Evolutionary conservation across 64 coral and sea anemone species (phyloP), one percentile per base, ranked within the genome.

Genomic region (Astreopora myriophthalma): DNA sequence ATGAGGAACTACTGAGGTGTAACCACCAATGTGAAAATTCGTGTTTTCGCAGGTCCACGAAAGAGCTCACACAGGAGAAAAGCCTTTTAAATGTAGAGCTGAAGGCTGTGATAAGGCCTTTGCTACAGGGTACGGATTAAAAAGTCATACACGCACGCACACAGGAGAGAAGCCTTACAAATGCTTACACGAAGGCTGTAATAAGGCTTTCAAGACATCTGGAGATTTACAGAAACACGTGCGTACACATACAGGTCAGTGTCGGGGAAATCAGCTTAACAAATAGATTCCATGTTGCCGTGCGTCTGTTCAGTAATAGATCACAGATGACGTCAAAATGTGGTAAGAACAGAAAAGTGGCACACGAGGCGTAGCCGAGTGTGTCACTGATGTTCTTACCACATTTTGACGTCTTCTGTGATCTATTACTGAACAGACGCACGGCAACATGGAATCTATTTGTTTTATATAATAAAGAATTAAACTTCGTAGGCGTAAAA

Each of bases 201-300:
- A 62, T 6, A 98, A 98, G 87, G 96, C 92, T 30, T 98, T 98
- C 79, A 98, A 98, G 66, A 98, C 96, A 30, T 98, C 96, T 2
- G 96, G 96, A 58, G 96, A 98, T 64, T 48, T 98, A 52, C 96
- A 98, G 70, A 98, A 98, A 89, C 96, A 98, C 71, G 94, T 98
- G 26, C 75, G 96, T 27, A 98, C 96, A 6, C 96, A 98, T 30
- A 98, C 96, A 76, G 96, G 96, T 98, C 66, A 84, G 81, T 85
- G 10, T 64, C 23, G 20, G 31, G 3, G 6, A 40, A 66, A 63
- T n/a, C 32, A 7, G 40, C 3, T 34, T 14, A 10, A 16, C 49
- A n/a, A n/a, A n/a, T n/a, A n/a, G n/a, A n/a, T n/a, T n/a, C n/a
- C n/a, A n/a, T n/a, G n/a, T n/a, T n/a, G n/a, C n/a, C n/a, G n/a